Conservation (phyloP, 2,888 invertebrate genomes). For the Taphrorychus bicolor region DNA sequence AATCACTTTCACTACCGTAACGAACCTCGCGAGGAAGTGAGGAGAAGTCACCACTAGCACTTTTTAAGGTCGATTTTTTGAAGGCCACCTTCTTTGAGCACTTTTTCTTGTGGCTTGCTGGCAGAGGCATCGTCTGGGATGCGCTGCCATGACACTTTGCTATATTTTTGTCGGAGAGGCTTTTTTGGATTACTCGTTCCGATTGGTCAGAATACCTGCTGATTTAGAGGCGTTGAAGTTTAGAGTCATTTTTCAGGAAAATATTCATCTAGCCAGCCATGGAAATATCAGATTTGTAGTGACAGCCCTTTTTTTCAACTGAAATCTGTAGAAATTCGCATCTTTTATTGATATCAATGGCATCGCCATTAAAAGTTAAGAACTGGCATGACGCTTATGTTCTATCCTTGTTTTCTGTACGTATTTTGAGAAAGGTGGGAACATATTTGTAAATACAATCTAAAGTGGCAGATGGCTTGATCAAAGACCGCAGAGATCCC, state of each 20-base stretch:
- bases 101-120: neutral
- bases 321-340: too few relatives aligned
- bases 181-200: slow-evolving; percentile 36
- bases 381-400: too few relatives aligned
- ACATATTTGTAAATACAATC: too few relatives aligned
- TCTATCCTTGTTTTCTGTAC: too few relatives aligned
- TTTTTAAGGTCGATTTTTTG: neutral
- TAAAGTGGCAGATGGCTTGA: too few relatives aligned
- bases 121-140: neutral
- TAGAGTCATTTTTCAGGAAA: slow-evolving; percentile 5
- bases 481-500: too few relatives aligned
- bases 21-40: neutral
- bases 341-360: too few relatives aligned
- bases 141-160: neutral
- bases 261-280: too few relatives aligned
- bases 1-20: slow-evolving; percentile 53
- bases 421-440: too few relatives aligned
- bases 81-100: neutral
- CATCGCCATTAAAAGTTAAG: too few relatives aligned
- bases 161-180: neutral
- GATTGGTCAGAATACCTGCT: slow-evolving; percentile 47
- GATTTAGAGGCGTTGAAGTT: neutral
- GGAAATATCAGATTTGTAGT: too few relatives aligned
- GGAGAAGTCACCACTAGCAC: neutral
- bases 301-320: too few relatives aligned